Evolutionary conservation across 2,888 invertebrate genomes (phyloP).

Genomic region (Leptinotarsa tumamoca): DNA sequence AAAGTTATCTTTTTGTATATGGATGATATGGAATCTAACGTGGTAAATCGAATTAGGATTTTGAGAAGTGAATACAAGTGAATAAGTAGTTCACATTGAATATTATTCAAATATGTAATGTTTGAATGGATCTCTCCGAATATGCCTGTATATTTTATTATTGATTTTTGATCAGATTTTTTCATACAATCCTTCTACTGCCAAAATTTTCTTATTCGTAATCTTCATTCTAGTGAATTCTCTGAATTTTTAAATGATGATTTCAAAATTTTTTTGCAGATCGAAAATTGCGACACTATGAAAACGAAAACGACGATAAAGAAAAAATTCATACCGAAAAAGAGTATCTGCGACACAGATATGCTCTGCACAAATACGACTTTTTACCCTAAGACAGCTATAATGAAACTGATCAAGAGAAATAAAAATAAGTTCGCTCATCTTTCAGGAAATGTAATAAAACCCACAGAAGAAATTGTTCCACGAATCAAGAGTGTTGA

Average conservation of each 20-base stretch:
- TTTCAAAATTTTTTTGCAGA: conserved; percentile 18
- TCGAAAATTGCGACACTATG: conserved; percentile 31
- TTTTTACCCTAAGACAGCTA: conserved; percentile 34
- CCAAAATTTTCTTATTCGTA: too few relatives aligned
- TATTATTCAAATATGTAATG: too few relatives aligned
- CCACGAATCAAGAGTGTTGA: conserved; percentile 17
- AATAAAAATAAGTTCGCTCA: conserved; percentile 33
- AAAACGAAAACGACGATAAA: conserved; percentile 20
- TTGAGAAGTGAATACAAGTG: too few relatives aligned
- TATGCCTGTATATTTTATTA: too few relatives aligned
- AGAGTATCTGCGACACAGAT: conserved; percentile 25
- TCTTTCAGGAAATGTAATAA: conserved; percentile 35
- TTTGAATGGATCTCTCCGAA: not conserved
- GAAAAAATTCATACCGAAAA: conserved; percentile 37
- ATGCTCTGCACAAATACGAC: conserved; percentile 33
- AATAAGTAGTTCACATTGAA: too few relatives aligned
- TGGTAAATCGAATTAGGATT: too few relatives aligned
- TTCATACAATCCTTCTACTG: too few relatives aligned
- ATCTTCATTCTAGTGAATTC: too few relatives aligned
- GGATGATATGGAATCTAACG: too few relatives aligned
- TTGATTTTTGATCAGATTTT: too few relatives aligned
- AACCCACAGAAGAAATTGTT: conserved; percentile 24
- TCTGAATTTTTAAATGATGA: not conserved
- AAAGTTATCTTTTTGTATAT: too few relatives aligned
- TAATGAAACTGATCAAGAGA: conserved; percentile 28